These are phyloP conservation scores for Alouatta palliata DNA, from an alignment of 2,113 vertebrate species.

Conservation along the genomic window DNA sequence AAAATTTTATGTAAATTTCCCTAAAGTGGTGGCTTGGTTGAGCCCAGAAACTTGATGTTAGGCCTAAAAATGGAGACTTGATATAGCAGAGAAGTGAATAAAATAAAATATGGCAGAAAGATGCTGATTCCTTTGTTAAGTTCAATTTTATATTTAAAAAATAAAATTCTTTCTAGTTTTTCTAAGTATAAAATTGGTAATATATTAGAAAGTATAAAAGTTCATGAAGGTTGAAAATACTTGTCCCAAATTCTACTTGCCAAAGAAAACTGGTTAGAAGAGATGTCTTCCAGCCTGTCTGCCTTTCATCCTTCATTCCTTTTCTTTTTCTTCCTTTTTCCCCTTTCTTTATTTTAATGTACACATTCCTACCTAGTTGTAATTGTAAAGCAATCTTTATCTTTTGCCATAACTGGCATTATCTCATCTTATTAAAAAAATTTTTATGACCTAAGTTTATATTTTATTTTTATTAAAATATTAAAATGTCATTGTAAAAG, in stretches of 20 bases:
- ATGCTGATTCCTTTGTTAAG: background rate
- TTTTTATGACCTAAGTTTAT: background rate
- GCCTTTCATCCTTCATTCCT: background rate
- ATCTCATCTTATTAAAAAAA: background rate
- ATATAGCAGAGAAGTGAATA: background rate
- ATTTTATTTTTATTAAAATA: background rate
- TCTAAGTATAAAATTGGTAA: conserved; percentile 15
- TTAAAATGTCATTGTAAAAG: background rate
- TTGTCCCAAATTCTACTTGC: background rate
- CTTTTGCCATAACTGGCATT: background rate
- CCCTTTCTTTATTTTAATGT: background rate
- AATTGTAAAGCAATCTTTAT: background rate
- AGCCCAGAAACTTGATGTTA: background rate
- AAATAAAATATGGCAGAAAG: background rate
- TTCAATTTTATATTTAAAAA: background rate
- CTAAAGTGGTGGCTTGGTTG: background rate
- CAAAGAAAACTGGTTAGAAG: background rate
- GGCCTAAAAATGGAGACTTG: background rate
- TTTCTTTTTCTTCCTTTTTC: no score
- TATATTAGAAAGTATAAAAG: background rate
- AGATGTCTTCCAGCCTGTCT: background rate
- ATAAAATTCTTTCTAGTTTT: background rate
- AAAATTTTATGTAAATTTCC: background rate
- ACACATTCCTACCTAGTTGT: background rate
- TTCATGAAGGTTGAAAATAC: background rate